phyloP scores from a whole-genome alignment of 2,113 vertebrate species.

The Eulacestoma nigropectus region DNA sequence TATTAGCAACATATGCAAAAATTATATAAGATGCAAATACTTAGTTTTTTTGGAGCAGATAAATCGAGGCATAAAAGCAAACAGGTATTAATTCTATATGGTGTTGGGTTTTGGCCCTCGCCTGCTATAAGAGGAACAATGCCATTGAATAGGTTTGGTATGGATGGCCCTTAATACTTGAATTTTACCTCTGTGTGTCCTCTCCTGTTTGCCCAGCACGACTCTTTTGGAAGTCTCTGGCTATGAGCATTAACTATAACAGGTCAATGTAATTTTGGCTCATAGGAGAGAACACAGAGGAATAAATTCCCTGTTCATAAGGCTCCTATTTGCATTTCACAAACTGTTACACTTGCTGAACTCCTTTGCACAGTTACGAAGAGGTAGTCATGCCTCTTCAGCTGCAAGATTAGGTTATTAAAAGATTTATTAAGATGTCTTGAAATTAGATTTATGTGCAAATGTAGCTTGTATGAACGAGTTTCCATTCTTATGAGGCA shows the following conservation, averaged over 20 bases:
- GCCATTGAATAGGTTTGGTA: neutral
- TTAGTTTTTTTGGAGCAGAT: neutral
- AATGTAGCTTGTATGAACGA: neutral
- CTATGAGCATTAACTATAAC: neutral
- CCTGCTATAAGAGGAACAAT: neutral
- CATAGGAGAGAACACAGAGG: neutral
- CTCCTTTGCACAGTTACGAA: neutral
- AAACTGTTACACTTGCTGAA: neutral
- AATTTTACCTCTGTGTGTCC: neutral
- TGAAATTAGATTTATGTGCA: constrained; percentile 3
- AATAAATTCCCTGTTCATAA: neutral
- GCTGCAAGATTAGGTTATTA: neutral
- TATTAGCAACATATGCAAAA: neutral
- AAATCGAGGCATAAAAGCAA: neutral
- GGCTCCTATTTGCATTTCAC: neutral
- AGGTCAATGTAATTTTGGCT: neutral
- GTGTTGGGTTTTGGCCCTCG: neutral
- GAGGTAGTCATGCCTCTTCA: neutral
- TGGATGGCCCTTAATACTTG: neutral
- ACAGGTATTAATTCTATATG: rapidly evolving
- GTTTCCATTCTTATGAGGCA: neutral
- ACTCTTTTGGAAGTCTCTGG: neutral
- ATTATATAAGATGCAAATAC: neutral
- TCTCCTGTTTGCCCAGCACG: neutral
- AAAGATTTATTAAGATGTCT: neutral